Conservation (phyloP, 2,113 vertebrate genomes). For the Uropsilus gracilis region DNA sequence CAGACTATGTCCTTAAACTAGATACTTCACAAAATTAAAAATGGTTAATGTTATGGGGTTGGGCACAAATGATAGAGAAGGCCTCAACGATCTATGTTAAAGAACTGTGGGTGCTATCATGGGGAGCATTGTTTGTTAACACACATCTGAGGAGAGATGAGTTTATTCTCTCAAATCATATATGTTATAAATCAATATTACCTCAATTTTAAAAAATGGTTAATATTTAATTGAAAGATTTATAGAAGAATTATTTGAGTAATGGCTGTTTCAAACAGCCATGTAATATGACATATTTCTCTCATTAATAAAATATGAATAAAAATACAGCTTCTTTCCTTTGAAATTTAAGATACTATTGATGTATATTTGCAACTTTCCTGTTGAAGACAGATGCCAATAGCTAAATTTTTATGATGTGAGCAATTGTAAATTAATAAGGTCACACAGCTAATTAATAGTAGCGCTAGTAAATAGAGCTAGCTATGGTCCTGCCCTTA, state of each 20-base stretch:
- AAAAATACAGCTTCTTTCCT: background rate
- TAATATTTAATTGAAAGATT: slow-evolving; percentile 33
- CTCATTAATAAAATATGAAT: slow-evolving; percentile 25
- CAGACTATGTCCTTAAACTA: background rate
- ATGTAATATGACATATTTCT: slow-evolving; percentile 29
- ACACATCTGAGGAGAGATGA: no score
- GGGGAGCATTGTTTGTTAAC: no score
- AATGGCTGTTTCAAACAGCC: background rate
- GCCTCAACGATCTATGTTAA: no score
- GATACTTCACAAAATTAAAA: background rate
- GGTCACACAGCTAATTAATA: slow-evolving; percentile 9
- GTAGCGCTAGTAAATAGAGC: slow-evolving; percentile 14
- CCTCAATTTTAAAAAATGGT: no score
- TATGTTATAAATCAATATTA: no score
- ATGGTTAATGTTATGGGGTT: background rate
- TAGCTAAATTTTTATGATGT: slow-evolving; percentile 30
- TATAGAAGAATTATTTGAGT: background rate
- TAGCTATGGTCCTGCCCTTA: background rate
- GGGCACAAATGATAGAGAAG: no score
- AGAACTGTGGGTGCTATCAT: no score
- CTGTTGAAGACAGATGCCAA: background rate
- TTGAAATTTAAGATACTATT: slow-evolving; percentile 22
- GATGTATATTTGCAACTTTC: slow-evolving; percentile 29
- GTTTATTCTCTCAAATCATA: no score
- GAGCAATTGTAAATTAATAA: slow-evolving; percentile 59